phyloP scores from a whole-genome alignment of 2,888 invertebrate genomes.

The Zeuzera pyrina region DNA sequence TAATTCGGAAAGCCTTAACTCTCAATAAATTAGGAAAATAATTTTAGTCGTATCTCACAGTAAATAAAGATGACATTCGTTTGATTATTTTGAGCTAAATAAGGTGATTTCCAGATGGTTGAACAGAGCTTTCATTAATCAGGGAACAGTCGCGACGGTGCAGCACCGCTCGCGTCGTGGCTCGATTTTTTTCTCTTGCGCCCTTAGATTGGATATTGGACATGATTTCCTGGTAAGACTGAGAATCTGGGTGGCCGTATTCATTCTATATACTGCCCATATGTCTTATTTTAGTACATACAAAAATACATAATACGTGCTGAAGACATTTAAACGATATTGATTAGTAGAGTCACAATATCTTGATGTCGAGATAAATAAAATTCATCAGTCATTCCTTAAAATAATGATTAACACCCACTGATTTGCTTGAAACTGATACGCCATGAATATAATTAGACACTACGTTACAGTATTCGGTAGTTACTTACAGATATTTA shows the following conservation, averaged over 20 bases:
- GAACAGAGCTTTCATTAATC: conserved; percentile 67
- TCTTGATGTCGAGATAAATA: too few species aligned
- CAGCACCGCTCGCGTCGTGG: conserved; percentile 59
- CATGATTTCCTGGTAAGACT: conserved; percentile 63
- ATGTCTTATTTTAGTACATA: too few species aligned
- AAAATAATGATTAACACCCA: too few species aligned
- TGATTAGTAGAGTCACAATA: too few species aligned
- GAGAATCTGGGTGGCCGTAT: conserved; percentile 53
- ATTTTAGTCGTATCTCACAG: conserved; percentile 6
- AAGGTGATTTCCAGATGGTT: conserved; percentile 46
- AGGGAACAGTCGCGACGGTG: conserved; percentile 68
- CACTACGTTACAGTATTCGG: too few species aligned
- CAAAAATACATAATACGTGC: too few species aligned
- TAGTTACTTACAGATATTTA: too few species aligned
- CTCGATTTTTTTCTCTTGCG: conserved; percentile 66
- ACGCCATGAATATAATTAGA: too few species aligned
- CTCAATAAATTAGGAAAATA: conserved; percentile 14
- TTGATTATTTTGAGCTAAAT: conserved; percentile 14
- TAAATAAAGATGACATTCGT: conserved; percentile 12
- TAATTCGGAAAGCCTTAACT: conserved; percentile 12
- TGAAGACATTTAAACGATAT: too few species aligned
- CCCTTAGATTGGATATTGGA: conserved; percentile 69
- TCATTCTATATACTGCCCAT: conserved; percentile 26
- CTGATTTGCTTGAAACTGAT: too few species aligned
- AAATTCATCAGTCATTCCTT: too few species aligned